Evolutionary conservation across 2,888 invertebrate species (phyloP).

Genomic region (Xanthorhoe spadicearia): DNA sequence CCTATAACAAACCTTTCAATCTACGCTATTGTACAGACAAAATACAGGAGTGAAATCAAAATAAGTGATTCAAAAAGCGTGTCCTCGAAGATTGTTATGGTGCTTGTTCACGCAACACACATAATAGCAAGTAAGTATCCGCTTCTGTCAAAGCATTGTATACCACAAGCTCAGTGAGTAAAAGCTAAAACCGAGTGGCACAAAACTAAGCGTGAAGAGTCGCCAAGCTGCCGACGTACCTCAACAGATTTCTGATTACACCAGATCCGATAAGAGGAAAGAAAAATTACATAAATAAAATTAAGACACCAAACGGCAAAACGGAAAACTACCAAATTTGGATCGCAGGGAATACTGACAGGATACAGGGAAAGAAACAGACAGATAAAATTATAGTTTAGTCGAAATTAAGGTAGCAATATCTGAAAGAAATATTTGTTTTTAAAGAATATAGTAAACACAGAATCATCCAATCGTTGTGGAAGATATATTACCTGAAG

Average conservation of each 20-base stretch:
- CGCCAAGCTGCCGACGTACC: constrained; percentile 80
- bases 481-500: constrained; percentile 86
- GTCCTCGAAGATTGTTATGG: constrained; percentile 40
- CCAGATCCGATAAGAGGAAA: constrained; percentile 80
- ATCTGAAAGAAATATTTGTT: constrained; percentile 33
- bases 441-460: constrained; percentile 19
- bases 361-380: constrained; percentile 31
- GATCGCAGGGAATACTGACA: constrained; percentile 21
- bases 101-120: constrained; percentile 43
- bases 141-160: constrained; percentile 58
- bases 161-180: constrained; percentile 63
- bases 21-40: constrained; percentile 16
- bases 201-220: constrained; percentile 66
- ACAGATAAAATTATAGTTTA: constrained; percentile 34
- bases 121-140: constrained; percentile 25
- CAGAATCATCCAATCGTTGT: constrained; percentile 1
- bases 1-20: constrained; percentile 17
- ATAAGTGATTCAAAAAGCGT: constrained; percentile 42
- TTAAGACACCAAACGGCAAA: constrained; percentile 10
- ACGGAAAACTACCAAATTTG: constrained; percentile 1
- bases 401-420: constrained; percentile 27
- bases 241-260: constrained; percentile 81
- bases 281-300: constrained; percentile 52
- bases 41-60: constrained; percentile 19
- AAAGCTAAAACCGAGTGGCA: constrained; percentile 73